A percentile compares a stretch with the other conserved stretches of the same genome.
phyloP scores from a whole-genome alignment of 2,888 invertebrate species.

The Chaitophorus viminalis region DNA sequence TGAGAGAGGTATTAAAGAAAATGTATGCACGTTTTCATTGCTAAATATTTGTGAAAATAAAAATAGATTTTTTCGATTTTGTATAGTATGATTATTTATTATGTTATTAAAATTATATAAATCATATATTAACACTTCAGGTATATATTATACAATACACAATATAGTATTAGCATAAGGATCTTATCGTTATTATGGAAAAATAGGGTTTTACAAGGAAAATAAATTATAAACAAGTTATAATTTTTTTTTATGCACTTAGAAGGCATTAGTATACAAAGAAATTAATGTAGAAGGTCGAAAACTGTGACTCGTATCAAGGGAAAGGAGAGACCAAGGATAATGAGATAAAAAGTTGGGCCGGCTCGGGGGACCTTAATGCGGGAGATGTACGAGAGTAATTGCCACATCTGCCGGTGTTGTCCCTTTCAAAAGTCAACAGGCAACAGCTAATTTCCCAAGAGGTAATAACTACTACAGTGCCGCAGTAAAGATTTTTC shows the following conservation, averaged over 20 bases:
- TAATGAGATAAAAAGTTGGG: slow-evolving; percentile 61
- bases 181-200: not conserved
- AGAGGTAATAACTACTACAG: slow-evolving; percentile 56
- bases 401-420: slow-evolving; percentile 58
- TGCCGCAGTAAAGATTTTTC: slow-evolving; percentile 59
- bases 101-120: not conserved
- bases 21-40: too few relatives aligned
- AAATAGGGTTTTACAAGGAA: not conserved
- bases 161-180: not conserved
- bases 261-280: not conserved
- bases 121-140: not conserved
- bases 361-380: slow-evolving; percentile 52
- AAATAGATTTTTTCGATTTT: too few relatives aligned
- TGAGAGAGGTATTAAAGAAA: too few relatives aligned
- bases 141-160: not conserved
- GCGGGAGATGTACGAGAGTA: slow-evolving; percentile 56
- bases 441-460: slow-evolving; percentile 61
- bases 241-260: not conserved
- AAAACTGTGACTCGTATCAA: slow-evolving; percentile 40
- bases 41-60: too few relatives aligned
- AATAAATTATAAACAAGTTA: slow-evolving; percentile 28
- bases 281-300: slow-evolving; percentile 38
- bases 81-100: too few relatives aligned
- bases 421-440: slow-evolving; percentile 61
- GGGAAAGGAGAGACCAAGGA: not conserved